These are phyloP conservation scores for Glyphotaelius pellucidus DNA, from an alignment of 2,888 invertebrate genomes.

Conservation along the genomic window DNA sequence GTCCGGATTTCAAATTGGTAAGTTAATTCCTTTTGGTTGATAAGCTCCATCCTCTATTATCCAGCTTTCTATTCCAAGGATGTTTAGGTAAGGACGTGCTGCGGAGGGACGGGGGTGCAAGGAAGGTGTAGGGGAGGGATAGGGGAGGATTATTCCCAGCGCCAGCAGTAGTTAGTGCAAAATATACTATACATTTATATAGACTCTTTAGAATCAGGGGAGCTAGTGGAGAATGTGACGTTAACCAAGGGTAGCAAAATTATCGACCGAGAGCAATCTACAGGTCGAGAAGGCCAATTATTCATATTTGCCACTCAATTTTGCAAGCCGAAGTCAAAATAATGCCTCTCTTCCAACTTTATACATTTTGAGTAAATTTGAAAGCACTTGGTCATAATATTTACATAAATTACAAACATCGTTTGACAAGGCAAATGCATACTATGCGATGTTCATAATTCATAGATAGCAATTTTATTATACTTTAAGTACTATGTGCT, in stretches of 20 bases:
- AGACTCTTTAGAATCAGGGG: not conserved
- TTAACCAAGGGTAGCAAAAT: not conserved
- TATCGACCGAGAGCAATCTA: not conserved
- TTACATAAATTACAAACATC: no score
- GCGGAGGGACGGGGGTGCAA: not conserved
- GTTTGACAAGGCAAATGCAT: no score
- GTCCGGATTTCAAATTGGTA: no score
- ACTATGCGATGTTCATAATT: no score
- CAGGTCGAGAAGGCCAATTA: not conserved
- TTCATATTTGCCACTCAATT: not conserved
- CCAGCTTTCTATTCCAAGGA: not conserved
- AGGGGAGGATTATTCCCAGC: slow-evolving; percentile 28
- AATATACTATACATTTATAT: not conserved
- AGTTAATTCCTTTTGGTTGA: not conserved
- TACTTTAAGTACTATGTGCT: no score
- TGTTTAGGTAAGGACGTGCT: not conserved
- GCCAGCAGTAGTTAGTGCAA: slow-evolving; percentile 12
- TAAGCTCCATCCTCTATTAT: not conserved
- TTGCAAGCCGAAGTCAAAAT: not conserved
- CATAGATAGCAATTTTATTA: no score
- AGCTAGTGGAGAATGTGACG: not conserved
- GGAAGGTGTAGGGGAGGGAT: not conserved
- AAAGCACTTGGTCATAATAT: no score
- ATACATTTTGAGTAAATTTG: no score
- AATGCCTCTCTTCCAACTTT: not conserved